Percentiles rank a stretch among this genome's conserved stretches.
Evolutionary conservation across 2,113 vertebrate genomes (phyloP).

Genomic region (Xyrauchen texanus): DNA sequence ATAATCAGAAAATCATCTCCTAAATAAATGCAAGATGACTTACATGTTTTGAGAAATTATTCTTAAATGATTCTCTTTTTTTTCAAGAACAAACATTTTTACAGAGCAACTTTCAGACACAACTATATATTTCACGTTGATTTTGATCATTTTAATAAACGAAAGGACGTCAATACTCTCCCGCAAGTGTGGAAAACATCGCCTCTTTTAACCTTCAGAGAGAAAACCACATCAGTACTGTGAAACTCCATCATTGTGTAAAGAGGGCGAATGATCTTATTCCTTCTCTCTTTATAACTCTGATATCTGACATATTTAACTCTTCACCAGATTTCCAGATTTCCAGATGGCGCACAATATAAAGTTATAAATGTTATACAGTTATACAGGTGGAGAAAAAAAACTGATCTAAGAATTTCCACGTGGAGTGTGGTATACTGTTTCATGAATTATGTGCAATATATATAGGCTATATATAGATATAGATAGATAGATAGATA

Average conservation of each 20-base stretch:
- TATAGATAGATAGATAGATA: too few relatives aligned
- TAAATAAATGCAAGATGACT: background rate
- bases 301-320: background rate
- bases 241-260: slow-evolving; percentile 27
- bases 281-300: slow-evolving; percentile 6
- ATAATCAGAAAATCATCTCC: background rate
- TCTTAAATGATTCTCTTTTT: background rate
- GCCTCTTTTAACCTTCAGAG: slow-evolving; percentile 18
- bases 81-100: background rate
- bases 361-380: background rate
- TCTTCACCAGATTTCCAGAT: background rate
- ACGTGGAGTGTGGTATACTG: too few relatives aligned
- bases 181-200: slow-evolving; percentile 32
- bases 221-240: slow-evolving; percentile 28
- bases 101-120: background rate
- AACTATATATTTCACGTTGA: background rate
- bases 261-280: slow-evolving; percentile 13
- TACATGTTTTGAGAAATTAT: background rate
- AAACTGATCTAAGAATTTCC: background rate
- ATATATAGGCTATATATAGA: too few relatives aligned
- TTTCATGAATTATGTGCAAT: too few relatives aligned
- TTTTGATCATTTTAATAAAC: slow-evolving; percentile 10
- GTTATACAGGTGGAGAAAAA: background rate
- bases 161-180: slow-evolving; percentile 26
- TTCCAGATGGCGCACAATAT: background rate